Evolutionary conservation across 2,797 vertebrate species (phyloP), one percentile per base, ranked within the genome.

Genomic region (Coregonus sp.): DNA sequence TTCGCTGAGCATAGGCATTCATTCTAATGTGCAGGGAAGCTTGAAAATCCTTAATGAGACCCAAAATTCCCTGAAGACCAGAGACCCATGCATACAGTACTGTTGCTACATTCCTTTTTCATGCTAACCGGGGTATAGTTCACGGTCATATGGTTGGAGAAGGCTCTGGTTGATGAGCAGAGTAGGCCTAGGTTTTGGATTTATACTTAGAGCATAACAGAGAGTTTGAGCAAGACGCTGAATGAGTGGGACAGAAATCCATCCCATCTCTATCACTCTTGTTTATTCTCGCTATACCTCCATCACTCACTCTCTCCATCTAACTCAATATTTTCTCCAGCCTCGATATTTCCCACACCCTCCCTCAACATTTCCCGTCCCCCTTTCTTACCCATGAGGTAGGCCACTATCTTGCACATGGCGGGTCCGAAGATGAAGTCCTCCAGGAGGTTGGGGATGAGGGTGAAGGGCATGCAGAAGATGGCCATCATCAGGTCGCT

Each of bases 361-460:
- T 3, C 11, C 29, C 12, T 31, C 61, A 25, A 9, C 61, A 3
- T 65, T 31, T 11, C 50, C 33, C 29, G 9, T 9, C 31, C 16
- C 6, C 25, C 51, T 15, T 29, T 25, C 91, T 91, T 87, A 98
- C 97, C 96, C 97, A 98, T 98, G 67, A 98, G 95, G 90, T 98
- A 98, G 59, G 96, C 88, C 11, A 96, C 90, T 0, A 91, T 92
- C 89, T 96, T 97, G 95, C 97, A 98, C 94, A 98, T 92, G 29
- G 92, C 90, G 0, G 92, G 94, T 4, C 97, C 97, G 3, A 98
- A 98, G 91, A 98, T 80, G 92, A 97, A 98, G 85, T 96, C 94
- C 81, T 94, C 91, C 91, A 98, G 93, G 82, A 98, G 94, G 90
- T 95, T 96, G 80, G 97, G 97, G 86, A 98, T 91, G 66, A 94